Evolutionary conservation across 1,140 invertebrate genomes (phyloP).

Genomic region (Polypedilum vanderplanki): DNA sequence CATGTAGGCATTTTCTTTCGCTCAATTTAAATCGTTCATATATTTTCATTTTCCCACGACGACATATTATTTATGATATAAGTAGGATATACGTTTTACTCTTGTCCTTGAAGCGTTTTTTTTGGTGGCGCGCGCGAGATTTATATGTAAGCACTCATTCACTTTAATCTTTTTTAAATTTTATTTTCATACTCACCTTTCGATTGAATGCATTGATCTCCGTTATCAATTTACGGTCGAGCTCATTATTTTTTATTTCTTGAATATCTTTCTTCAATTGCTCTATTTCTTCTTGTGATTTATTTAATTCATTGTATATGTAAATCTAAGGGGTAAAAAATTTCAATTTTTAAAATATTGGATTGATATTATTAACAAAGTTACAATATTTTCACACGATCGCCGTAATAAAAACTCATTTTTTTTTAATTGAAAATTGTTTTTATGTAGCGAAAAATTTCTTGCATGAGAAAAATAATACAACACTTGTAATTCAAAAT

Average conservation of each 20-base stretch:
- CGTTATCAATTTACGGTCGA: background rate
- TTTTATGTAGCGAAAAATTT: constrained; percentile 19
- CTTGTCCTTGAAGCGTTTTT: background rate
- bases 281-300: background rate
- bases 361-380: background rate
- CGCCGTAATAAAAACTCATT: background rate
- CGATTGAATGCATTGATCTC: background rate
- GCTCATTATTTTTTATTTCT: background rate
- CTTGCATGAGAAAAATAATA: background rate
- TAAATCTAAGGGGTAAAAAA: background rate
- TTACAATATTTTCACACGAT: background rate
- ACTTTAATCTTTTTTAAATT: background rate
- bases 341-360: background rate
- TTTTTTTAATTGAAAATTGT: background rate
- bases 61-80: background rate
- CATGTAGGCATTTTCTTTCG: background rate
- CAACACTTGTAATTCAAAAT: no score
- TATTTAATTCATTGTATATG: background rate
- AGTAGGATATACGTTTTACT: no score
- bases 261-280: background rate
- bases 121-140: background rate
- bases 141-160: background rate
- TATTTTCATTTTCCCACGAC: background rate
- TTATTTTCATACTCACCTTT: background rate
- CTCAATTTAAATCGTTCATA: constrained; percentile 1